Evolutionary conservation across 2,888 invertebrate species (phyloP), one percentile per base, ranked within the genome.

Genomic region (Eupithecia exiguata): DNA sequence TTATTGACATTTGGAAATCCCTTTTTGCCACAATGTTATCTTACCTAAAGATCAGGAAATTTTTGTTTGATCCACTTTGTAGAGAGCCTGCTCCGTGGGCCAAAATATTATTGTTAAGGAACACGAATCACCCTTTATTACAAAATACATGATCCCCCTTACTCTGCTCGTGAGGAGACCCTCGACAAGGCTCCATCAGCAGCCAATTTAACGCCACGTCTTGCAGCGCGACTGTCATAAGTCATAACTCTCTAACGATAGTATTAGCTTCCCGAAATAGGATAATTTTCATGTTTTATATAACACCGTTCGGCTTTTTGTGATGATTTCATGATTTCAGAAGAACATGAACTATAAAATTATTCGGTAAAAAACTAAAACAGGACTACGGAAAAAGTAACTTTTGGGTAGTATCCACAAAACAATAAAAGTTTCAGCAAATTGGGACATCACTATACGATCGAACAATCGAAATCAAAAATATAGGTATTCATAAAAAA

Each of bases 171-270:
- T 72, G 75, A 77, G 80, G 78, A 58, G 76, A 77, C 77, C 18
- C 74, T 72, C 77, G 43, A 18, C 72, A 40, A 36, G 69, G 79
- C 81, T 82, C 82, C 83, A 87, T 88, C 87, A 81, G 79, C 77
- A 89, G 86, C 84, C 91, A 93, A 93, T 93, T 93, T 93, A 91
- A 92, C 93, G 93, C 92, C 85, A 86, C 88, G 91, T 90, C 91
- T 86, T 87, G 83, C 84, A 85, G 88, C 86, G 86, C 81, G 82
- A 79, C 79, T 84, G 86, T 89, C 87, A 91, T 91, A 84, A 1
- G 30, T 30, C 87, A 91, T 91, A 84, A 88, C 87, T 80, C 77
- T 82, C 82, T 79, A 65, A 80, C 78, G 80, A 79, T 82, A 82
- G 84, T 84, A 85, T 84, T 74, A 71, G 73, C n/a, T 62, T 62